phyloP scores from a whole-genome alignment of 2,797 vertebrate species.

The Gallinago solitaria region DNA sequence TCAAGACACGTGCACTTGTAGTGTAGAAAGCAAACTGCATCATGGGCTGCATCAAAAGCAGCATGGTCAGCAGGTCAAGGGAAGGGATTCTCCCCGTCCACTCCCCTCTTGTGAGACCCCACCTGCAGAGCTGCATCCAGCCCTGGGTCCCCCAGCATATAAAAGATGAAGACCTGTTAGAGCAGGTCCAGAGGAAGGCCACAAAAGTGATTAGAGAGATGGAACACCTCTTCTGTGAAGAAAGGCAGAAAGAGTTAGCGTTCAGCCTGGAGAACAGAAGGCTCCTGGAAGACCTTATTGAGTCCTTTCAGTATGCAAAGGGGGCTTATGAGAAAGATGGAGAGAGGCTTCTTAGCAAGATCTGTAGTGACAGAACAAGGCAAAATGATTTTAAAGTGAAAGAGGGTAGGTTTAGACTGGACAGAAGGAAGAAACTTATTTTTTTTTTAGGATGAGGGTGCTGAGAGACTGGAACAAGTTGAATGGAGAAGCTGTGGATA shows the following conservation, averaged over 20 bases:
- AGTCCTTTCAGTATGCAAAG: background rate
- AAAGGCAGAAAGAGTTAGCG: background rate
- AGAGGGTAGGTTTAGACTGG: background rate
- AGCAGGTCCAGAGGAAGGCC: background rate
- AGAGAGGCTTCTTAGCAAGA: background rate
- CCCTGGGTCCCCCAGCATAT: background rate
- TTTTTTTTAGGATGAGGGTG: background rate
- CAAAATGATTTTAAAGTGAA: background rate
- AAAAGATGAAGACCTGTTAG: background rate
- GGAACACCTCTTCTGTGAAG: background rate
- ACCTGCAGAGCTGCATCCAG: background rate
- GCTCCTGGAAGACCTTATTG: background rate
- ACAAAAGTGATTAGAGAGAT: background rate
- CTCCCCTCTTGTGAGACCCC: background rate
- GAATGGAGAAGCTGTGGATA: background rate
- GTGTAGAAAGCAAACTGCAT: background rate
- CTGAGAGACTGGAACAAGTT: too few species aligned
- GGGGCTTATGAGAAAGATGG: background rate
- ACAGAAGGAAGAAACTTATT: background rate
- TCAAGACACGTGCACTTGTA: fast-evolving
- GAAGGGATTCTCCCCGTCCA: background rate
- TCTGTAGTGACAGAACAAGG: background rate
- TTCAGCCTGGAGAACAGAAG: background rate
- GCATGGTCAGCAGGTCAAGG: fast-evolving
- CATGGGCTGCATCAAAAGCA: background rate